These are phyloP conservation scores for Pogonomyrmex barbatus DNA, from an alignment of 1,140 invertebrate genomes.

Conservation along the genomic window DNA sequence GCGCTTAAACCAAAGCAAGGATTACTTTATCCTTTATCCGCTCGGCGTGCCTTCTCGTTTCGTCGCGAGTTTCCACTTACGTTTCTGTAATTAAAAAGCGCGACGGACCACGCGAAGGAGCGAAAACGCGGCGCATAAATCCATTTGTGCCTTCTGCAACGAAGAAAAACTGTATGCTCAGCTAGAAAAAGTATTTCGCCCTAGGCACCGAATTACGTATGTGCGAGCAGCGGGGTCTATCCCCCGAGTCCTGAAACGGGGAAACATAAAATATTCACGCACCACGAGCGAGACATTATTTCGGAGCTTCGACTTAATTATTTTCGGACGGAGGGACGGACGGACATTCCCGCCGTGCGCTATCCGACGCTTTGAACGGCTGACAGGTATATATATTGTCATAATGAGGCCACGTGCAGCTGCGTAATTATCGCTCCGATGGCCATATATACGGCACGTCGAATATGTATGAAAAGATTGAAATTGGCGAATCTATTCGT, in stretches of 20 bases:
- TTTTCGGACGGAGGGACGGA: background rate
- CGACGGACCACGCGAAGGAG: conserved; percentile 10
- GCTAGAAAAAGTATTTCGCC: conserved; percentile 59
- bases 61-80: background rate
- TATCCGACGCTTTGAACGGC: background rate
- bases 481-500: conserved; percentile 29
- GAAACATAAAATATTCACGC: conserved; percentile 66
- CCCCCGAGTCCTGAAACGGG: conserved; percentile 34
- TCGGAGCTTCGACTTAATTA: conserved; percentile 44
- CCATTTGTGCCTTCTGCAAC: conserved; percentile 45
- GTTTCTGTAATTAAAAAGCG: conserved; percentile 49
- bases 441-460: background rate
- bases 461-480: conserved; percentile 39
- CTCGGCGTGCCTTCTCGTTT: background rate
- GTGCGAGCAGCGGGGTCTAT: conserved; percentile 11
- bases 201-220: conserved; percentile 48
- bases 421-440: background rate
- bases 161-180: conserved; percentile 69
- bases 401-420: conserved; percentile 20
- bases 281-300: conserved; percentile 34
- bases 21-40: background rate
- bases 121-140: conserved; percentile 59
- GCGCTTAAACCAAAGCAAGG: background rate
- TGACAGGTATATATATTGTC: conserved; percentile 10
- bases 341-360: background rate